Evolutionary conservation across 2,797 vertebrate genomes (phyloP).

Genomic region (Catharus ustulatus): DNA sequence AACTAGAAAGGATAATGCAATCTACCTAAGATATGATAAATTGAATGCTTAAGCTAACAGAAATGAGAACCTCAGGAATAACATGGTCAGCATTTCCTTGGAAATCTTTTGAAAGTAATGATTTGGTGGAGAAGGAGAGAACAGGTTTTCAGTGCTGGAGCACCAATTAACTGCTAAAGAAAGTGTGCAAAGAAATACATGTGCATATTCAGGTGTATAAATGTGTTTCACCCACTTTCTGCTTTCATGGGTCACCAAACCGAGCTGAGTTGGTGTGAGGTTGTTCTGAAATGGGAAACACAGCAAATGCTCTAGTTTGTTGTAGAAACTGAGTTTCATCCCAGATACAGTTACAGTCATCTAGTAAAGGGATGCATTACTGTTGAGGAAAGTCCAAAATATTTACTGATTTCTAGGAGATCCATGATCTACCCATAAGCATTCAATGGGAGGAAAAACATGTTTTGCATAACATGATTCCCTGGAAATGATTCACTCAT

Average conservation of each 20-base stretch:
- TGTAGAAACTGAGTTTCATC: background rate
- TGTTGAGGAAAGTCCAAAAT: conserved; percentile 8
- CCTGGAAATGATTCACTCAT: conserved; percentile 59
- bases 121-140: background rate
- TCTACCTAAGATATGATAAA: background rate
- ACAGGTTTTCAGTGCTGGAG: background rate
- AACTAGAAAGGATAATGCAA: background rate
- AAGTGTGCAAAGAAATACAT: background rate
- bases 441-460: background rate
- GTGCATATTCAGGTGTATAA: background rate
- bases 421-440: background rate
- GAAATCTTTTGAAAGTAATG: background rate
- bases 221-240: background rate
- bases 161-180: background rate
- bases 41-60: background rate
- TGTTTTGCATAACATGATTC: conserved; percentile 23
- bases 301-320: background rate
- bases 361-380: background rate
- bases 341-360: background rate
- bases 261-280: background rate
- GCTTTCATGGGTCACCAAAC: background rate
- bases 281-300: background rate
- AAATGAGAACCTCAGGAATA: background rate
- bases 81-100: accelerated
- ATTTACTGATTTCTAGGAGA: background rate